Evolutionary conservation across 1,140 invertebrate species (phyloP).

Genomic region (Heterodera schachtii): DNA sequence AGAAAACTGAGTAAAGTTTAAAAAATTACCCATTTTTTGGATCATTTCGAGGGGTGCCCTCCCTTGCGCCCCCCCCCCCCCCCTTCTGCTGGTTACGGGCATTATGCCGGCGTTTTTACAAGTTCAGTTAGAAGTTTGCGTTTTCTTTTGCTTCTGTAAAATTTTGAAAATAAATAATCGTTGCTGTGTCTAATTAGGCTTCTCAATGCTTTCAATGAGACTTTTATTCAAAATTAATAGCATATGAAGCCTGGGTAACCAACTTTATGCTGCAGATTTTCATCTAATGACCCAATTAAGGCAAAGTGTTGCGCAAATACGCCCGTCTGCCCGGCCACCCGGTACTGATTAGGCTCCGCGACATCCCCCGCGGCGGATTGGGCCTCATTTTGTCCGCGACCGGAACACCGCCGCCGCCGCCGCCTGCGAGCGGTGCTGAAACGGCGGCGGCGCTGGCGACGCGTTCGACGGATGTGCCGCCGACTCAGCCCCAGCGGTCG

Average conservation of each 20-base stretch:
- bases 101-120: no score
- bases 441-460: slow-evolving; percentile 63
- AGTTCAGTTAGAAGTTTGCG: no score
- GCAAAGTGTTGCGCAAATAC: slow-evolving; percentile 89
- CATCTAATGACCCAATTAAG: slow-evolving; percentile 68
- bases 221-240: no score
- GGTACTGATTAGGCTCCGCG: slow-evolving; percentile 75
- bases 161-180: no score
- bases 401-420: slow-evolving; percentile 70
- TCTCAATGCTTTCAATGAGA: no score
- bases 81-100: no score
- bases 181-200: no score
- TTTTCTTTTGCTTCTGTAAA: no score
- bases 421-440: slow-evolving; percentile 70
- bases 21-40: slow-evolving; percentile 36
- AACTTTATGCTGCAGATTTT: no score
- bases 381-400: slow-evolving; percentile 79
- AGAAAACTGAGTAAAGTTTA: background rate
- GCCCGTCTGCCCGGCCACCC: slow-evolving; percentile 75
- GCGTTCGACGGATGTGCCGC: background rate
- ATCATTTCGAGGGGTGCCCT: no score
- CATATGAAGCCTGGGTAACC: no score
- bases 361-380: slow-evolving; percentile 71
- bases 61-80: no score
- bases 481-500: background rate